Conservation (phyloP, 2,797 vertebrate genomes). For the Oreochromis grahami region DNA sequence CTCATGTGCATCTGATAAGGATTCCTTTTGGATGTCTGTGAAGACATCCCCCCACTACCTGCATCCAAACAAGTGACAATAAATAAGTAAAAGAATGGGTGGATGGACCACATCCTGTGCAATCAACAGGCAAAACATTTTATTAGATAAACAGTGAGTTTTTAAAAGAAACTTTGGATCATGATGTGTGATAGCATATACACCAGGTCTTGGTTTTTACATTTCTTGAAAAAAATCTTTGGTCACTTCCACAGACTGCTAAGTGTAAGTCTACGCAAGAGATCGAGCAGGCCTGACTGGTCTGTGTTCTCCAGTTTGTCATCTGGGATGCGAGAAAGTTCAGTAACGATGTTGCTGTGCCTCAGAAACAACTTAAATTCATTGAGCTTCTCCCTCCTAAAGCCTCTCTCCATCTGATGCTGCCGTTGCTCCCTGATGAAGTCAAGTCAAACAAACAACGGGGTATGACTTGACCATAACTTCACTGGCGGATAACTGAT, state of each 20-base stretch:
- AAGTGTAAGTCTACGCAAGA: background rate
- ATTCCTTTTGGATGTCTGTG: no score
- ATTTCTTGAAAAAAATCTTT: background rate
- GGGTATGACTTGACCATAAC: background rate
- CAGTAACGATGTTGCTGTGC: background rate
- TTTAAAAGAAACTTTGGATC: background rate
- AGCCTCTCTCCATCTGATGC: background rate
- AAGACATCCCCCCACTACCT: background rate
- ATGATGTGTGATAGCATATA: background rate
- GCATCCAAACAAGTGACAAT: background rate
- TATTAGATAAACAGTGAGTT: background rate
- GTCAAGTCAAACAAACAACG: background rate
- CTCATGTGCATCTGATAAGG: no score
- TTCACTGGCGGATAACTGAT: fast-evolving
- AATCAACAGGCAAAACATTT: background rate
- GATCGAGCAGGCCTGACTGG: background rate
- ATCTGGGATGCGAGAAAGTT: background rate
- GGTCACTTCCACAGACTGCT: background rate
- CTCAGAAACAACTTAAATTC: background rate
- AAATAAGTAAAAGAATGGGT: background rate
- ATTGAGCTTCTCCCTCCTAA: background rate
- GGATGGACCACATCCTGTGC: background rate
- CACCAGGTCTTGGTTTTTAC: background rate
- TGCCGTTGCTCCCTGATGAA: background rate
- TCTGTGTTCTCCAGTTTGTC: background rate